Evolutionary conservation across 2,797 vertebrate genomes (phyloP).

Genomic region (Sibirionetta formosa): DNA sequence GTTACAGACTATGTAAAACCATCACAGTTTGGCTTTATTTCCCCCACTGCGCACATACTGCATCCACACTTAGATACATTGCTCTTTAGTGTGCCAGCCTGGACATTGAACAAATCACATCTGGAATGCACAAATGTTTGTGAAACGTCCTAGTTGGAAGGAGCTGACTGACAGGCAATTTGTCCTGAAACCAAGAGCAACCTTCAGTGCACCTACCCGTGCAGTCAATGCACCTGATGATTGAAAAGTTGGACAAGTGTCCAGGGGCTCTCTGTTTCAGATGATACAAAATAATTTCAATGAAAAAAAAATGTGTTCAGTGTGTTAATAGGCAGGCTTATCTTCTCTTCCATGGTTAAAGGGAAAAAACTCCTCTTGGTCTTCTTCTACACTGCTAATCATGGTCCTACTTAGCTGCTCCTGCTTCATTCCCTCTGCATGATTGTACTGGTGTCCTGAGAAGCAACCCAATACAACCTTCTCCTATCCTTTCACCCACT

Average conservation of each 20-base stretch:
- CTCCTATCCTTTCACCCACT: not conserved
- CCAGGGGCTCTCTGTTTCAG: not conserved
- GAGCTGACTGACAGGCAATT: slow-evolving; percentile 22
- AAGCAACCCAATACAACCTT: not conserved
- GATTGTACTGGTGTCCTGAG: not conserved
- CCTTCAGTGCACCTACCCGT: rapidly evolving
- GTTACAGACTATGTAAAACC: slow-evolving; percentile 41
- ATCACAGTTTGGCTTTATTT: slow-evolving; percentile 35
- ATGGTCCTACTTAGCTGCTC: not conserved
- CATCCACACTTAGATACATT: not conserved
- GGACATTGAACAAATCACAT: not conserved
- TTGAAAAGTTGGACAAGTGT: not conserved
- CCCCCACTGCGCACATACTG: not conserved
- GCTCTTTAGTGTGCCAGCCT: not conserved
- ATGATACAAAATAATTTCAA: not conserved
- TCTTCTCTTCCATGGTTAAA: not conserved
- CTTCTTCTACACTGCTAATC: not conserved
- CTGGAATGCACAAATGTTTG: not conserved
- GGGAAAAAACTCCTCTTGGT: not conserved
- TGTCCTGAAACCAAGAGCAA: slow-evolving; percentile 16
- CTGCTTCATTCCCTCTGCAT: not conserved
- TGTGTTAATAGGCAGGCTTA: not conserved
- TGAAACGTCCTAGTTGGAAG: not conserved
- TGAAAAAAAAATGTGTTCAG: not conserved
- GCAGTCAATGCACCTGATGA: not conserved